Evolutionary conservation across 1,140 invertebrate genomes (phyloP), one percentile per base, ranked within the genome.

Genomic region (Formica exsecta): DNA sequence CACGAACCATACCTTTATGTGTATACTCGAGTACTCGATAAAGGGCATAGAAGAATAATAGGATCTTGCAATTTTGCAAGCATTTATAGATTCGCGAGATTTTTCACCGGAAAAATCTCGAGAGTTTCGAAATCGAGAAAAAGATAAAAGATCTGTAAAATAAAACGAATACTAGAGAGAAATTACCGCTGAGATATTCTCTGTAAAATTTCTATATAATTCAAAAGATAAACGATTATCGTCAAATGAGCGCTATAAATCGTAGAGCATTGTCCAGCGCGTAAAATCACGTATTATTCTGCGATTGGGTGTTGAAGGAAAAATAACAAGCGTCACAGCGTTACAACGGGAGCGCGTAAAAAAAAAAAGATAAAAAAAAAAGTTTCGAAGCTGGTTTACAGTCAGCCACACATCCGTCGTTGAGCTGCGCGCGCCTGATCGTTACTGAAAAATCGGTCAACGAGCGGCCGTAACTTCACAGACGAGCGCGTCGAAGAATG

Each of bases 371-470:
- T 3, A 19, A 51, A 51, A 51, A 5, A 74, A 41, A 83, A 61
- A 32, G 36, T 61, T 83, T 1, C 79, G 38, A 61, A 61, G 38
- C 54, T 73, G 41, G 68, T 83, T 83, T 61, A 36, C 54, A 81
- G 54, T 73, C 25, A 25, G 25, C 61, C 54, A 62, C 38, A 48
- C 38, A 83, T 36, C 25, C 25, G n/a, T 73, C 57, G 66, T n/a
- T 25, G 48, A 9, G 22, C 9, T 13, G 25, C 32, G 29, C 29
- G 38, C 25, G 8, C 3, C 38, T 8, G 79, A 83, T 83, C 68
- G 79, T 83, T 83, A 86, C 59, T 57, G 64, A 68, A 74, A 85
- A 85, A 85, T 85, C 44, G 73, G 73, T 77, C 81, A 85, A 85
- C 81, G 81, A 86, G 62, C 64, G 32, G 22, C 61, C 64, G 62